Evolutionary conservation across 1,140 invertebrate genomes (phyloP), one percentile per base, ranked within the genome.

Genomic region (Danaus plexippus): DNA sequence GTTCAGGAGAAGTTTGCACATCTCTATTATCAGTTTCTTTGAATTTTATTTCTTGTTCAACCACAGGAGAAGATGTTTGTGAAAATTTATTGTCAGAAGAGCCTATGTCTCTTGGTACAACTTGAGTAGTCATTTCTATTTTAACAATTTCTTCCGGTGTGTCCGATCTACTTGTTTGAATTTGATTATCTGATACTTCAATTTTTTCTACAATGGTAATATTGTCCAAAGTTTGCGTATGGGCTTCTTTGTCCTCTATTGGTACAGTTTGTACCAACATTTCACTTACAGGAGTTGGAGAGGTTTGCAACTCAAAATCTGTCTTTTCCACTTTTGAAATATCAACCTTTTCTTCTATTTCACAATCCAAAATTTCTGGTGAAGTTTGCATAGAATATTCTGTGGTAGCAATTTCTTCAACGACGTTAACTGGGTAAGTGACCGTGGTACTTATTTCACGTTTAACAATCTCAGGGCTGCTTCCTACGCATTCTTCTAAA

Each of bases 371-470:
- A 58, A 87, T 69, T 70, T 91, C 89, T 4, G 90, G 90, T 7
- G 89, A 89, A 12, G 91, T 92, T 80, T 92, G 91, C 12, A 89
- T 76, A 9, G 89, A 90, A 59, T 88, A 88, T 32, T 89, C 88
- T 55, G 89, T 84, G 15, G 74, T 84, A 13, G 63, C 44, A 6
- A 90, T 80, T 52, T 89, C 75, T 80, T 92, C 91, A 2, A 92
- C 71, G 3, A 92, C 84, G 59, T 89, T 88, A 3, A 90, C 88
- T 12, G 89, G 88, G 56, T 87, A 89, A 3, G 90, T 87, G 13
- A 92, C 64, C 60, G 90, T 89, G 9, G 83, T 85, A 43, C 67
- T 61, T 9, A 88, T 73, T 63, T 81, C 73, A 59, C 83, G 77
- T 61, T 85, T 50, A 13, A 80, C 56, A 11, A 73, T 72, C 76